Conservation (phyloP, 1,140 invertebrate species). For the Drosophila tsacasi region DNA sequence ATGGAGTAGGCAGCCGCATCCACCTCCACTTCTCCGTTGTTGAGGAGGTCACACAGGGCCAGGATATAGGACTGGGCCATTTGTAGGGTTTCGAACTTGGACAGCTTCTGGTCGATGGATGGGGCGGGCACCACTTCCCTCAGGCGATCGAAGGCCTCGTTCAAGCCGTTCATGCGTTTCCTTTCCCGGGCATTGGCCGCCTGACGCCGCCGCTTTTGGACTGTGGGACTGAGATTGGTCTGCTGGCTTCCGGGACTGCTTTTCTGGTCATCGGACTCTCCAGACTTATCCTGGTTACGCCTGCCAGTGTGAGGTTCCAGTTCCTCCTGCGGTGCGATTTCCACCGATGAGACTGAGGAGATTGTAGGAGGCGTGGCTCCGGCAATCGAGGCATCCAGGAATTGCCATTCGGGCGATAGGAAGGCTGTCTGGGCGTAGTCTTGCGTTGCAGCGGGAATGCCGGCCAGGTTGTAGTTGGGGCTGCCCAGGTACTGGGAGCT, state of each 20-base stretch:
- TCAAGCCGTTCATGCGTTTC: conserved; percentile 92
- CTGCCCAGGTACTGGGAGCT: conserved; percentile 72
- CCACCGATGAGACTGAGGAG: conserved; percentile 1
- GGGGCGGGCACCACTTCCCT: conserved; percentile 93
- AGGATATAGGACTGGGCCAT: conserved; percentile 95
- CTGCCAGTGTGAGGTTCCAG: neutral
- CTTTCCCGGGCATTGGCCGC: conserved; percentile 93
- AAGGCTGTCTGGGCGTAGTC: conserved; percentile 45
- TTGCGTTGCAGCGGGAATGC: conserved; percentile 20
- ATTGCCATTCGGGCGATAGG: conserved; percentile 65
- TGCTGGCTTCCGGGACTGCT: conserved; percentile 19
- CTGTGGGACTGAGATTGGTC: conserved; percentile 86
- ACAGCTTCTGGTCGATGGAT: conserved; percentile 92
- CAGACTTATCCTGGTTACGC: conserved; percentile 3
- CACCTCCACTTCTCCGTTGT: conserved; percentile 63
- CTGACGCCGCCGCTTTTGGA: conserved; percentile 88
- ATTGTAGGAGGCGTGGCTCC: too few species aligned
- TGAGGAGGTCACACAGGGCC: conserved; percentile 89
- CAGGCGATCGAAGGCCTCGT: conserved; percentile 92
- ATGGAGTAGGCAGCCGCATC: conserved; percentile 59
- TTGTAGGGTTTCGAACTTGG: conserved; percentile 95
- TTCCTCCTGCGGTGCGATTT: neutral
- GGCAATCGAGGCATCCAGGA: conserved; percentile 33
- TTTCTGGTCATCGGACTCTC: conserved; percentile 21
- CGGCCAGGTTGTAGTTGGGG: conserved; percentile 63